phyloP scores from a whole-genome alignment of 2,113 vertebrate species.

The Paramormyrops kingsleyae region DNA sequence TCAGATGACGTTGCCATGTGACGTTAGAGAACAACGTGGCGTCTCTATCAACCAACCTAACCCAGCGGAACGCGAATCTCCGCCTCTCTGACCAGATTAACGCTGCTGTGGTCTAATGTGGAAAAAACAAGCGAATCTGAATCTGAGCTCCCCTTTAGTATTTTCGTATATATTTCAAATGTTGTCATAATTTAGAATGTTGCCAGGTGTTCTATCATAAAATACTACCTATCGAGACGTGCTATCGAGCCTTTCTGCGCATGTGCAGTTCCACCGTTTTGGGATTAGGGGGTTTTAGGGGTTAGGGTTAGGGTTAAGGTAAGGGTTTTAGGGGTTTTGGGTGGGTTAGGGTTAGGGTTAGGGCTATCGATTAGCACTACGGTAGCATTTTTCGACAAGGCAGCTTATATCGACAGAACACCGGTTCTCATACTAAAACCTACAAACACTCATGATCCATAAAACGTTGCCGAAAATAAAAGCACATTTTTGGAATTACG shows the following conservation, averaged over 20 bases:
- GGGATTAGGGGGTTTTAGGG: no score
- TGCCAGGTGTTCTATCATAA: no score
- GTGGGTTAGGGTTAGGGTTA: no score
- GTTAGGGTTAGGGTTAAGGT: no score
- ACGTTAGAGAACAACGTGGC: slow-evolving; percentile 15
- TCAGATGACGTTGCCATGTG: not conserved
- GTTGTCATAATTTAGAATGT: not conserved
- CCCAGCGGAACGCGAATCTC: not conserved
- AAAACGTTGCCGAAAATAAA: not conserved
- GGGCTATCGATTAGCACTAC: no score
- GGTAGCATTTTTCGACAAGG: no score
- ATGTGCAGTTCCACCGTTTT: no score
- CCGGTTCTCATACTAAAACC: not conserved
- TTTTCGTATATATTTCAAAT: not conserved
- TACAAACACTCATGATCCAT: not conserved
- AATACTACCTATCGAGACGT: no score
- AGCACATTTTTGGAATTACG: not conserved
- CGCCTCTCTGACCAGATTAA: not conserved
- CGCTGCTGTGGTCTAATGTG: not conserved
- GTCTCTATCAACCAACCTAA: slow-evolving; percentile 18
- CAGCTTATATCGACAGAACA: no score
- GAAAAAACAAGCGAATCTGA: not conserved
- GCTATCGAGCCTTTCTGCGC: no score
- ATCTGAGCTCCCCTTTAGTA: not conserved
- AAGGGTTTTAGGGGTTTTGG: no score